phyloP scores from a whole-genome alignment of 2,888 invertebrate species.

The Drosophila prolongata region DNA sequence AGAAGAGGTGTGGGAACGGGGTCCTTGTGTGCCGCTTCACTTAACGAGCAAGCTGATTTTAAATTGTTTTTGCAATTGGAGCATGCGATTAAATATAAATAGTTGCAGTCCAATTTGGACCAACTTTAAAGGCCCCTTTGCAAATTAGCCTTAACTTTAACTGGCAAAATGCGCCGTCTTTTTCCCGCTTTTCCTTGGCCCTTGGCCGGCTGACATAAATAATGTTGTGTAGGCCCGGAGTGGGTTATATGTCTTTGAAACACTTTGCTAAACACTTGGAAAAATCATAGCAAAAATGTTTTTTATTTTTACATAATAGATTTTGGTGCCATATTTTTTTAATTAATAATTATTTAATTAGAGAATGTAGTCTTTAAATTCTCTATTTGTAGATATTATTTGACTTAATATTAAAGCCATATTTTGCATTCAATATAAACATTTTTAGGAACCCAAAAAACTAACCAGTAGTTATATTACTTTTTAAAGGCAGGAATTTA shows the following conservation, averaged over 20 bases:
- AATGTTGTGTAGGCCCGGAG: slow-evolving; percentile 10
- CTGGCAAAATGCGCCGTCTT: slow-evolving; percentile 25
- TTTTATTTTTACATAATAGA: background rate
- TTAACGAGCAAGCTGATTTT: slow-evolving; percentile 79
- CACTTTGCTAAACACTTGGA: background rate
- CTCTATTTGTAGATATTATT: too few relatives aligned
- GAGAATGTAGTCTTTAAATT: too few relatives aligned
- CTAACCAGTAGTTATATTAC: too few relatives aligned
- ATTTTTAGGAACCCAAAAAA: too few relatives aligned
- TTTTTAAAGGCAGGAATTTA: too few relatives aligned
- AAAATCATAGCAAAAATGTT: background rate
- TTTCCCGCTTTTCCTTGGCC: slow-evolving; percentile 5
- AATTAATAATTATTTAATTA: too few relatives aligned
- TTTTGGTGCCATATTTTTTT: too few relatives aligned
- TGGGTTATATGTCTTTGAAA: slow-evolving; percentile 6
- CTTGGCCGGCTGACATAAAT: slow-evolving; percentile 41
- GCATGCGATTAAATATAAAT: slow-evolving; percentile 78
- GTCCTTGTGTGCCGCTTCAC: slow-evolving; percentile 66
- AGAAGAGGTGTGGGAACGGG: background rate
- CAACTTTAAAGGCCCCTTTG: slow-evolving; percentile 53
- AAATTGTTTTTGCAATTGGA: slow-evolving; percentile 80
- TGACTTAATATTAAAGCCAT: too few relatives aligned
- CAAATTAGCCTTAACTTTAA: slow-evolving; percentile 69
- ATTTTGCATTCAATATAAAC: too few relatives aligned
- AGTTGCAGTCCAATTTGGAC: slow-evolving; percentile 60